Base-by-base conservation (phyloP, 92 coral and sea anemone species). In the Muricea muricata region DNA sequence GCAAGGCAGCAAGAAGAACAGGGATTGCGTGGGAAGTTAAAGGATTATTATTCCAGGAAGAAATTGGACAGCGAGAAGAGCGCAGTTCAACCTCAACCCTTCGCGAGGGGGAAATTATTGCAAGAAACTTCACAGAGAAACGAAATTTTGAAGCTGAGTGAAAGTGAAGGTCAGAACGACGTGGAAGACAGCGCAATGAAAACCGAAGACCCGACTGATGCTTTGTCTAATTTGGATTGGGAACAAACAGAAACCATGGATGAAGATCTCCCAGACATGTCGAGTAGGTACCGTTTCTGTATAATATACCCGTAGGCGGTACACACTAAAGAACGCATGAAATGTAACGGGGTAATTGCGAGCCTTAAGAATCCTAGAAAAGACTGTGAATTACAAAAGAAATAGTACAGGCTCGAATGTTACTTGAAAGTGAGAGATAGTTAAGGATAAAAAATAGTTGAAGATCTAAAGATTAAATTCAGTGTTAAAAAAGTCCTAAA, bases 121-220 rank as follows among this genome's bases (percentile, higher is more conserved):
- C 80, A 75, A 56, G 80, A 75, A 40, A 32, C 80, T 14, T 75
- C 80, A 75, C 80, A 47, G n/a, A 75, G 2, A 57, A 75, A 23
- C n/a, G 31, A 9, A 29, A 57, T 24, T 17, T 1, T 45, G 7
- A 20, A 37, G 24, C 39, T 42, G 54, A 29, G 31, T 4, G 80
- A 75, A 75, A 47, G 35, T 29, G 18, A n/a, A 42, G 8, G 34
- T 42, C 57, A 73, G 31, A 41, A 30, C 46, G 28, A 73, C 0
- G 21, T 28, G 21, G 15, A 1, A 7, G 40, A 75, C 25, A 50
- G 39, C 66, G 26, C 65, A 31, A 75, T 28, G 65, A 21, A 23
- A 2, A 26, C 57, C 29, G 65, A 28, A 10, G 28, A 17, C 37
- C 1, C 39, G n/a, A 28, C 65, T 75, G 60, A 3, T 17, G 8